phyloP scores from a whole-genome alignment of 1,140 invertebrate species.

The Protaetia brevitarsis region DNA sequence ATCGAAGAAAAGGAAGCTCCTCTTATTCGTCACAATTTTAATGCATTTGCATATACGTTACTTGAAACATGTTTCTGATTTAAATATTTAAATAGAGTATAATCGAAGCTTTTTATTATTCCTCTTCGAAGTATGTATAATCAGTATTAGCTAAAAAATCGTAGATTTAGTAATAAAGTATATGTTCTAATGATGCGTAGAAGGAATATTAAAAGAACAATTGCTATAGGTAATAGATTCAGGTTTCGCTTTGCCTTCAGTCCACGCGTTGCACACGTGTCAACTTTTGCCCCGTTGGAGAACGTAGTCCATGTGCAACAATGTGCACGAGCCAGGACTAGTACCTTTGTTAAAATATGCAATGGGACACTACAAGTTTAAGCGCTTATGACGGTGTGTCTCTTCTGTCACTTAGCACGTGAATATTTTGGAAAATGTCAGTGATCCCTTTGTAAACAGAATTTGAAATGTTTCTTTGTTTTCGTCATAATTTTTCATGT shows the following conservation, averaged over 20 bases:
- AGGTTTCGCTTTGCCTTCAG: neutral
- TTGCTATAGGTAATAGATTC: neutral
- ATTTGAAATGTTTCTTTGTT: too few species aligned
- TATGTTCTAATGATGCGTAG: neutral
- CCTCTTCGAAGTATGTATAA: neutral
- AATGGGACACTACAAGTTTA: neutral
- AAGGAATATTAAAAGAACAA: neutral
- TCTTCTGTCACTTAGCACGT: neutral
- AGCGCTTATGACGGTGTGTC: neutral
- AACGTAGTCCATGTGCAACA: neutral
- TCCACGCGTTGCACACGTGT: neutral
- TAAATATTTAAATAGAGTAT: neutral
- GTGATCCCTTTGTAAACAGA: too few species aligned
- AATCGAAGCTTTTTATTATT: neutral
- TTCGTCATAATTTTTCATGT: too few species aligned
- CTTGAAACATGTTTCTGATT: neutral
- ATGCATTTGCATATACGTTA: neutral
- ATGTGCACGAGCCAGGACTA: neutral
- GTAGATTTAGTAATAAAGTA: neutral
- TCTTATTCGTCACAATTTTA: neutral
- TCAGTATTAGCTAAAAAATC: neutral
- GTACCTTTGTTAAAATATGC: constrained; percentile 1
- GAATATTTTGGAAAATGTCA: too few species aligned
- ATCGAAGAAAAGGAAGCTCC: neutral
- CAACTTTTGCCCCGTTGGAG: neutral